Evolutionary conservation across 2,888 invertebrate genomes (phyloP).

Genomic region (Nemotelus nigrinus): DNA sequence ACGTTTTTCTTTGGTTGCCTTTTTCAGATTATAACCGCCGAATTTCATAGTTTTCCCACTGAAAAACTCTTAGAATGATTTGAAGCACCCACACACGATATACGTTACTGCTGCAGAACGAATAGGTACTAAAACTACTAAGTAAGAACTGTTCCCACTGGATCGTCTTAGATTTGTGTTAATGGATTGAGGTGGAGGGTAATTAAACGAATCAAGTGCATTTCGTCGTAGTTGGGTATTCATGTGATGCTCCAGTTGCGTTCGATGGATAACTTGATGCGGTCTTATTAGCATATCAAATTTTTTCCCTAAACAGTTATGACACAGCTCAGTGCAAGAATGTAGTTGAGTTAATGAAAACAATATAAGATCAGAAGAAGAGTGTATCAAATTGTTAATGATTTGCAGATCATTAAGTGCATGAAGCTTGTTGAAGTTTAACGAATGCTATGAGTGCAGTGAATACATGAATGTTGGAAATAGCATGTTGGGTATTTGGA

Average conservation of each 20-base stretch:
- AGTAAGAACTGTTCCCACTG: slow-evolving; percentile 15
- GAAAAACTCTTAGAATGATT: no score
- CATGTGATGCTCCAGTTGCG: slow-evolving; percentile 48
- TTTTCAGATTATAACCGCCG: slow-evolving; percentile 63
- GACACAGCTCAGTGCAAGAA: not conserved
- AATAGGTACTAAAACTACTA: not conserved
- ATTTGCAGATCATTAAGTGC: not conserved
- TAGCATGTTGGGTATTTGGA: no score
- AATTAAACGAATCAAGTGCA: slow-evolving; percentile 50
- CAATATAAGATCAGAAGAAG: not conserved
- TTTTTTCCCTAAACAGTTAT: not conserved
- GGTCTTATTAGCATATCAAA: slow-evolving; percentile 45
- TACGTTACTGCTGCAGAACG: slow-evolving; percentile 1
- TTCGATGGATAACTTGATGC: slow-evolving; percentile 2
- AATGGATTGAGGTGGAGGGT: not conserved
- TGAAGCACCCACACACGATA: not conserved
- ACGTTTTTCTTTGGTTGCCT: slow-evolving; percentile 59
- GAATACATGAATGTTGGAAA: no score
- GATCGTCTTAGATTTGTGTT: not conserved
- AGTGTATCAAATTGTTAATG: slow-evolving; percentile 1
- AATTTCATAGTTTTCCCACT: slow-evolving; percentile 59
- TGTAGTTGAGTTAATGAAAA: slow-evolving; percentile 6
- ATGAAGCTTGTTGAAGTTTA: not conserved
- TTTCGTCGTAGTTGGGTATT: slow-evolving; percentile 25
- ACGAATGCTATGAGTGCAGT: no score